A percentile compares a stretch with the other conserved stretches of the same genome.
Conservation (phyloP, 2,888 invertebrate species). For the Pediacus dermestoides region DNA sequence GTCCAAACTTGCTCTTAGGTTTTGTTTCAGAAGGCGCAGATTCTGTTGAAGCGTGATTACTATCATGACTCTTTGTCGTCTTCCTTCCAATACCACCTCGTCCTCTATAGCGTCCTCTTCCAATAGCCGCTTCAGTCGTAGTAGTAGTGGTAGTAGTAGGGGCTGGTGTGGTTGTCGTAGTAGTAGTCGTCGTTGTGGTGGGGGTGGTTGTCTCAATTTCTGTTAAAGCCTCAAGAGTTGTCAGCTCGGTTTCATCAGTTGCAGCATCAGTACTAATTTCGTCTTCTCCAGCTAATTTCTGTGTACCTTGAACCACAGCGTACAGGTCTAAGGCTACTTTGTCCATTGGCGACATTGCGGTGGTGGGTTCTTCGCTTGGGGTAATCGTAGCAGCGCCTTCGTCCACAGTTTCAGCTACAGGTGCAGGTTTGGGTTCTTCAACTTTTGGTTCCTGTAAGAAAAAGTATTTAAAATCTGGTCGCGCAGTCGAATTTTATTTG, state of each 20-base stretch:
- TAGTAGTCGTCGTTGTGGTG: slow-evolving; percentile 55
- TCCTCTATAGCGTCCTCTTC: slow-evolving; percentile 34
- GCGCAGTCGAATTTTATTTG: too few relatives aligned
- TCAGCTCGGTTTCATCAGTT: slow-evolving; percentile 26
- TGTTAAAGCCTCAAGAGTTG: slow-evolving; percentile 26
- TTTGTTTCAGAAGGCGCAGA: slow-evolving; percentile 52
- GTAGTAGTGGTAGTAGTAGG: slow-evolving; percentile 52
- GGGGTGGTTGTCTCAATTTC: slow-evolving; percentile 48
- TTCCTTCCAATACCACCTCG: slow-evolving; percentile 39
- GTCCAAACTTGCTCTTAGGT: slow-evolving; percentile 49
- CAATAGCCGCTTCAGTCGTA: slow-evolving; percentile 39
- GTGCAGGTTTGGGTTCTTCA: too few relatives aligned
- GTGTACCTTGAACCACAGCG: slow-evolving; percentile 67
- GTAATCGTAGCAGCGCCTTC: slow-evolving; percentile 35
- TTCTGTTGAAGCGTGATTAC: slow-evolving; percentile 41
- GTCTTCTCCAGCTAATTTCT: slow-evolving; percentile 51
- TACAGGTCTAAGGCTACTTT: slow-evolving; percentile 77
- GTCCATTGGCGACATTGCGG: slow-evolving; percentile 30
- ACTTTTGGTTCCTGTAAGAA: too few relatives aligned
- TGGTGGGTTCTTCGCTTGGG: slow-evolving; percentile 47
- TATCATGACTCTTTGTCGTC: slow-evolving; percentile 38
- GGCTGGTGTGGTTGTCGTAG: slow-evolving; percentile 55
- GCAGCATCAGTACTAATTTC: slow-evolving; percentile 38
- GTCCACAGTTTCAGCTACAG: slow-evolving; percentile 44
- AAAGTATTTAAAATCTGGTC: too few relatives aligned